Evolutionary conservation across 2,888 invertebrate genomes (phyloP), one percentile per base, ranked within the genome.

Genomic region (Synergus gifuensis): DNA sequence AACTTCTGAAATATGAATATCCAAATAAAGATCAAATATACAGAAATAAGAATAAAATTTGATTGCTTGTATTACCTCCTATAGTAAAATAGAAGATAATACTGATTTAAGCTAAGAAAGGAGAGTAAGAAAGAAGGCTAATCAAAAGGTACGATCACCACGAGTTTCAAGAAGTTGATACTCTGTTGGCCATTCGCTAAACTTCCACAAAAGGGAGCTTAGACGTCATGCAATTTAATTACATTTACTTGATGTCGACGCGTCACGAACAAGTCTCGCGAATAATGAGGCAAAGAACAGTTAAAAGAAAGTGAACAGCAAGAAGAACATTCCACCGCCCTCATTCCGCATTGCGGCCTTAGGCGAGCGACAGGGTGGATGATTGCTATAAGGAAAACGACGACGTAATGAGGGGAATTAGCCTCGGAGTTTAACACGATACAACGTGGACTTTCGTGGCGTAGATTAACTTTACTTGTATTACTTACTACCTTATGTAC

Each of bases 341-440:
- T 84, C 60, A 60, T 87, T 88, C 88, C 88, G 89, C 88, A 89
- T 86, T 89, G 89, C 88, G 85, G 89, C 88, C 83, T 84, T 81
- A 83, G 85, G 84, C 82, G 85, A 83, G 85, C 83, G 77, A 83
- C 86, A 83, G 83, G 80, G 60, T 81, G 81, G 82, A 85, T 85
- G 85, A 87, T 86, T 84, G 85, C 82, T 81, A 81, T 80, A 80
- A 78, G 85, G 86, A 84, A 86, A 86, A 86, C 86, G 81, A 84
- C 86, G 79, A 81, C 84, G 83, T 89, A 89, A 90, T 88, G 89
- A 87, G 85, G 86, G 81, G 85, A 88, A 89, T 90, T 89, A 89
- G 87, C 88, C 85, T 80, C 83, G 83, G 83, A 87, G 87, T 88
- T 88, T 87, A 87, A 87, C 85, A 82, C 86, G 84, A 85, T 85